Evolutionary conservation across 2,797 vertebrate genomes (phyloP), one percentile per base, ranked within the genome.

Genomic region (Phaenicophaeus curvirostris): DNA sequence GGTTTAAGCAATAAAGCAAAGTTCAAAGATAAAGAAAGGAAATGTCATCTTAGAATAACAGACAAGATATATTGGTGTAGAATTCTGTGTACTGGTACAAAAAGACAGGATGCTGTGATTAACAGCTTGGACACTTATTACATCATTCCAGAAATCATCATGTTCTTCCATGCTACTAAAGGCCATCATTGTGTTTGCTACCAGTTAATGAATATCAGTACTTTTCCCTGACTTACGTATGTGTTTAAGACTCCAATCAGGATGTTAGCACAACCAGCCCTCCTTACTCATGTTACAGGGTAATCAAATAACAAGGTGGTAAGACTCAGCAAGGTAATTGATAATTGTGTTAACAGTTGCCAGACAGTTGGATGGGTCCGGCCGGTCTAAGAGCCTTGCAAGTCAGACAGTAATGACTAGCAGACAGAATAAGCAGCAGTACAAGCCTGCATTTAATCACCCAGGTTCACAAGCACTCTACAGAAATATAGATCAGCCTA

Each of bases 341-440:
- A 81, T 81, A 93, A 81, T 93, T 94, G 20, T 62, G 66, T 84
- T 76, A 91, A n/a, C 28, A 55, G 57, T 53, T 90, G 83, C 80
- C 90, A 94, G 92, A 93, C 79, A 81, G 31, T 93, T 94, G 83
- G 62, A 80, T 86, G 59, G 53, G 66, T 78, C 46, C 78, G 55
- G 71, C 69, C 2, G 5, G 50, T 73, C 66, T 31, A 0, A 3
- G 65, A 89, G 89, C 59, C 71, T 84, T 65, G 61, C 65, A 62
- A 94, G 77, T 84, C 87, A 85, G 80, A 51, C 66, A 67, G 71
- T 57, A 91, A 93, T 57, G 76, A 81, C 66, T 58, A 48, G 18
- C 10, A 88, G 84, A 82, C 25, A 55, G 83, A 92, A 95, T 25
- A 37, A 75, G 58, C 66, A 83, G 73, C 69, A 80, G 50, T 17